Percentiles rank a stretch among this genome's conserved stretches.
These are phyloP conservation scores for Jacana jacana DNA, from an alignment of 2,113 vertebrate species.

Conservation along the genomic window DNA sequence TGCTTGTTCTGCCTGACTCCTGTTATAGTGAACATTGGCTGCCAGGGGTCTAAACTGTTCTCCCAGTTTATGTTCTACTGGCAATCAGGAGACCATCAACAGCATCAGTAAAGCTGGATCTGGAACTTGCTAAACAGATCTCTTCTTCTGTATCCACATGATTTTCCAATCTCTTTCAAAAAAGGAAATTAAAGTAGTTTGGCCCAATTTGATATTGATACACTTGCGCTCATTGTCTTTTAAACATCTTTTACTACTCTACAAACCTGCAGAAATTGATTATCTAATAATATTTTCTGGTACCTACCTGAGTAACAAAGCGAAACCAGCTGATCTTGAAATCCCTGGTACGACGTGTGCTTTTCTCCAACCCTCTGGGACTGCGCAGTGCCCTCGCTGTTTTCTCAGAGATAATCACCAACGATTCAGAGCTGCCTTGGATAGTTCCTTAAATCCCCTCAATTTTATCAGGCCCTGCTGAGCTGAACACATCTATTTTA, in stretches of 20 bases:
- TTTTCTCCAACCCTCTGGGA: neutral
- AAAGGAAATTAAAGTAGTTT: neutral
- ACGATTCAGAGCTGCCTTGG: neutral
- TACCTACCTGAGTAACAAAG: neutral
- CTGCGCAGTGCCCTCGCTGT: neutral
- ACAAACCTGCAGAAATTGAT: neutral
- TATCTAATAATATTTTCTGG: neutral
- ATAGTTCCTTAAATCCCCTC: neutral
- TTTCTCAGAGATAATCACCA: neutral
- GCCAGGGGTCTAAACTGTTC: neutral
- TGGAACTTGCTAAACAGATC: neutral
- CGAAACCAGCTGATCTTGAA: neutral
- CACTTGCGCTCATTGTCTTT: neutral
- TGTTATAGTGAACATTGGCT: neutral
- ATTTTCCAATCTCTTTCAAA: neutral
- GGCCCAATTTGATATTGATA: neutral
- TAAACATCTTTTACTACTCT: neutral
- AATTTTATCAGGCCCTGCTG: neutral
- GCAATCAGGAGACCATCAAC: neutral
- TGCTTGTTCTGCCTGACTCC: neutral
- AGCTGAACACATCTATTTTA: constrained; percentile 9
- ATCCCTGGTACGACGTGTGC: fast-evolving
- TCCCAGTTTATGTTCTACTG: neutral
- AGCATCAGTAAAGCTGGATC: neutral
- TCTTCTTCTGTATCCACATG: neutral